Percentiles rank a stretch among this genome's conserved stretches.
phyloP scores from a whole-genome alignment of 2,888 invertebrate species.

The Halocaridina rubra region DNA sequence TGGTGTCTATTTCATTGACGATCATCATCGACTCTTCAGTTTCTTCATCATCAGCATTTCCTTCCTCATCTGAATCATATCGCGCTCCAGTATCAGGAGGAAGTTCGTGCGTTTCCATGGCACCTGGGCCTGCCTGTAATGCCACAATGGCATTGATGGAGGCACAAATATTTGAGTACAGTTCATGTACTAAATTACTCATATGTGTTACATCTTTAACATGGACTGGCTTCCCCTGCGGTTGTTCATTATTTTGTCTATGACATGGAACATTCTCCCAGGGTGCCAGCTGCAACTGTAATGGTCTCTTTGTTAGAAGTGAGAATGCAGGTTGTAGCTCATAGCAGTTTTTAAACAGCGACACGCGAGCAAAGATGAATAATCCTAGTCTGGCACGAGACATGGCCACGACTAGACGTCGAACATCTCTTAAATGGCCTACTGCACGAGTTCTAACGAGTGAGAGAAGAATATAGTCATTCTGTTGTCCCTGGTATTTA shows the following conservation, averaged over 20 bases:
- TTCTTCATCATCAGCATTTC: constrained; percentile 23
- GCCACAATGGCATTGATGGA: constrained; percentile 33
- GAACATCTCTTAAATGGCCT: constrained; percentile 96
- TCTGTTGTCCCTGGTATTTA: constrained; percentile 99
- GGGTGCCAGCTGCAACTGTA: constrained; percentile 82
- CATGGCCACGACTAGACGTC: constrained; percentile 97
- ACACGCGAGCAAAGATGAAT: constrained; percentile 93
- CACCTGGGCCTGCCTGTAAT: constrained; percentile 50
- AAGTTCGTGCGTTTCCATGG: constrained; percentile 43
- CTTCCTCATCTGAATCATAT: constrained; percentile 62
- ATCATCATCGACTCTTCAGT: constrained; percentile 36
- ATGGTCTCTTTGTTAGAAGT: constrained; percentile 85
- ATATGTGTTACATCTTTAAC: constrained; percentile 63
- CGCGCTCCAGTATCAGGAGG: constrained; percentile 61
- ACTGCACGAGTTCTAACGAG: constrained; percentile 95
- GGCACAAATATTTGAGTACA: constrained; percentile 58
- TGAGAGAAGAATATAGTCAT: constrained; percentile 96
- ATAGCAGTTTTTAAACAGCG: constrained; percentile 94
- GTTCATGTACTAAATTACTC: constrained; percentile 60
- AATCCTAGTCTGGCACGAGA: constrained; percentile 96
- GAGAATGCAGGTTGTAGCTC: constrained; percentile 96
- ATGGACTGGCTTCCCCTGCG: constrained; percentile 69
- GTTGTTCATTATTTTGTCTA: constrained; percentile 71
- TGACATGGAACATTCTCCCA: constrained; percentile 81
- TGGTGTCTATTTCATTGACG: constrained; percentile 60